phyloP scores from a whole-genome alignment of 2,797 vertebrate genomes.

The Microctenopoma lineatum region DNA sequence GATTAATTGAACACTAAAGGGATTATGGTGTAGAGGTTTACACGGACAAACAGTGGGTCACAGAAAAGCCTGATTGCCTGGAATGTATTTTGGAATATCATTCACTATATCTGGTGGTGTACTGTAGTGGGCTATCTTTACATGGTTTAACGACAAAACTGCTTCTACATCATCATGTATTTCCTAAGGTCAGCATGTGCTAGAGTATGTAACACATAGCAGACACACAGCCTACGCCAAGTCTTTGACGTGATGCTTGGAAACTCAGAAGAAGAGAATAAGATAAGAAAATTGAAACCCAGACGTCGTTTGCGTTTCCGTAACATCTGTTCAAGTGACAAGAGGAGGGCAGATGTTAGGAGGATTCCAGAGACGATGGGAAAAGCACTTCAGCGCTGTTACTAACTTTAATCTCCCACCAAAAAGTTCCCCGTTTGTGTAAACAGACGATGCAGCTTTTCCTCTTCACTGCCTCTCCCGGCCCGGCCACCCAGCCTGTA shows the following conservation, averaged over 20 bases:
- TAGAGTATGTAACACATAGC: slow-evolving; percentile 21
- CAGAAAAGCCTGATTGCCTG: slow-evolving; percentile 66
- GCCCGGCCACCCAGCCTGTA: slow-evolving; percentile 71
- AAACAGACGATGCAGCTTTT: slow-evolving; percentile 89
- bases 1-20: slow-evolving; percentile 80
- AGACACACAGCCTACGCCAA: slow-evolving; percentile 78
- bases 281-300: slow-evolving; percentile 93
- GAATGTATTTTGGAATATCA: slow-evolving; percentile 35
- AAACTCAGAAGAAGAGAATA: slow-evolving; percentile 91
- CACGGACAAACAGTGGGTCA: slow-evolving; percentile 75
- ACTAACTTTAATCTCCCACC: slow-evolving; percentile 92
- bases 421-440: slow-evolving; percentile 91
- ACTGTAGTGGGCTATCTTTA: slow-evolving; percentile 35
- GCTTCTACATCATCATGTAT: slow-evolving; percentile 26
- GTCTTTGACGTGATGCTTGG: slow-evolving; percentile 89
- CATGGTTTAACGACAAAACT: slow-evolving; percentile 28
- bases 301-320: slow-evolving; percentile 95
- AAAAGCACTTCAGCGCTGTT: slow-evolving; percentile 92
- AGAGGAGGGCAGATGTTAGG: slow-evolving; percentile 83
- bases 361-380: slow-evolving; percentile 87
- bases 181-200: slow-evolving; percentile 47
- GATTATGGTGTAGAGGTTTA: slow-evolving; percentile 77
- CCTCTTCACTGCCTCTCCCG: slow-evolving; percentile 62
- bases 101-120: slow-evolving; percentile 31
- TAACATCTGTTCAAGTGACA: slow-evolving; percentile 98